Evolutionary conservation across 2,113 vertebrate species (phyloP), one percentile per base, ranked within the genome.

Genomic region (Heterotis niloticus): DNA sequence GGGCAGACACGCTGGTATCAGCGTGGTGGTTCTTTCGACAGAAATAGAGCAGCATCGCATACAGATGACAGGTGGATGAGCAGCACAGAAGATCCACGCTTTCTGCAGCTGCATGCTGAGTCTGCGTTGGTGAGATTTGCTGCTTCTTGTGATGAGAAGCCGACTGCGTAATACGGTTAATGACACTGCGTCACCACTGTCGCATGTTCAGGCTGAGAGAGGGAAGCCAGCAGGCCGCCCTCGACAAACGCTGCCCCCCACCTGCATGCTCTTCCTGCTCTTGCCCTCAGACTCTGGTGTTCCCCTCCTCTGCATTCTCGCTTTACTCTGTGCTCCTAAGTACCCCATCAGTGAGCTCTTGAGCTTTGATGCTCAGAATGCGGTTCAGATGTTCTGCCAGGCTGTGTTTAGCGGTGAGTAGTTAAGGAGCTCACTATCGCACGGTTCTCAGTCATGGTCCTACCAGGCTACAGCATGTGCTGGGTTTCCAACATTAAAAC

Each of bases 101-200:
- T 44, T 44, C 23, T 51, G 23, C n/a, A 24, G 24, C 23, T 52
- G 60, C 20, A 62, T 62, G 60, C 60, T 13, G 57, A n/a, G 72
- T 28, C 54, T 13, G 52, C 54, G 52, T 52, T 16, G 72, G 57
- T 13, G 23, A 24, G 72, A 20, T 57, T 44, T 44, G 34, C 34
- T 44, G 34, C 34, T 7, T 44, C 34, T 44, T 44, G 34, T 7
- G 34, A 44, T 44, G 34, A 4, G 34, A 56, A 74, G 24, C 72
- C 52, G 57, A 54, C 72, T 74, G 72, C 57, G 72, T 51, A 74
- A 74, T 59, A 17, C 24, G 18, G 54, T 18, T 74, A 74, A 74
- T 74, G 72, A 74, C 16, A 59, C 23, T 52, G 24, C 51, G n/a
- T n/a, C 57, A 52, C 72, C 72, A 26, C 24, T 24, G 72, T 16